Conservation (phyloP, 2,888 invertebrate genomes). For the Drymonia ruficornis region DNA sequence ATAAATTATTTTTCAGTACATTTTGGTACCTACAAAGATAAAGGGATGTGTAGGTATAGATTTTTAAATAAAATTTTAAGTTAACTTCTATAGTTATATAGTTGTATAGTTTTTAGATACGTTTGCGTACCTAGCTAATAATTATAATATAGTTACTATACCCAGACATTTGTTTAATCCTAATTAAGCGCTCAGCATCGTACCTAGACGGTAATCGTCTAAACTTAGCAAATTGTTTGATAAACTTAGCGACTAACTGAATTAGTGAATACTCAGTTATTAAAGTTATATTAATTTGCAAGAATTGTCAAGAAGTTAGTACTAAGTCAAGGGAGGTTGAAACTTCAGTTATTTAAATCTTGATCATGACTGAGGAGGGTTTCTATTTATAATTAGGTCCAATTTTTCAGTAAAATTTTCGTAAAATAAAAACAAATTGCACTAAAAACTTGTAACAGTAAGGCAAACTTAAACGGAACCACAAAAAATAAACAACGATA, state of each 20-base stretch:
- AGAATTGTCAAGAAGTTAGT: conserved; percentile 32
- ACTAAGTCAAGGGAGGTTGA: neutral
- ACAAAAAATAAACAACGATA: too few species aligned
- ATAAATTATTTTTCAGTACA: neutral
- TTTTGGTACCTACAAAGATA: neutral
- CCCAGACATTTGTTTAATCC: neutral
- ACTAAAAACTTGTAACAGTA: too few species aligned
- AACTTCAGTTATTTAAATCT: neutral
- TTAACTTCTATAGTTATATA: too few species aligned
- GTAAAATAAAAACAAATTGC: too few species aligned
- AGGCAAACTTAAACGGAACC: too few species aligned
- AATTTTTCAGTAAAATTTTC: too few species aligned
- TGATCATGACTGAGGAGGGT: neutral
- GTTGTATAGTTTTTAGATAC: too few species aligned
- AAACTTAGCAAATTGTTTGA: neutral
- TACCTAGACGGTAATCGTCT: neutral
- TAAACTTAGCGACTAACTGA: conserved; percentile 19
- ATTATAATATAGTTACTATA: neutral
- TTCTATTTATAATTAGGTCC: too few species aligned
- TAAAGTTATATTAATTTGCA: conserved; percentile 22
- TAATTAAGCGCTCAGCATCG: neutral
- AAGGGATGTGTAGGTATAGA: too few species aligned
- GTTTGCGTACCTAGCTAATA: neutral
- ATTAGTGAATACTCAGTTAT: conserved; percentile 35
- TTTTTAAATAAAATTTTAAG: too few species aligned